Evolutionary conservation across 2,888 invertebrate genomes (phyloP), one percentile per base, ranked within the genome.

Genomic region (Apamea monoglypha): DNA sequence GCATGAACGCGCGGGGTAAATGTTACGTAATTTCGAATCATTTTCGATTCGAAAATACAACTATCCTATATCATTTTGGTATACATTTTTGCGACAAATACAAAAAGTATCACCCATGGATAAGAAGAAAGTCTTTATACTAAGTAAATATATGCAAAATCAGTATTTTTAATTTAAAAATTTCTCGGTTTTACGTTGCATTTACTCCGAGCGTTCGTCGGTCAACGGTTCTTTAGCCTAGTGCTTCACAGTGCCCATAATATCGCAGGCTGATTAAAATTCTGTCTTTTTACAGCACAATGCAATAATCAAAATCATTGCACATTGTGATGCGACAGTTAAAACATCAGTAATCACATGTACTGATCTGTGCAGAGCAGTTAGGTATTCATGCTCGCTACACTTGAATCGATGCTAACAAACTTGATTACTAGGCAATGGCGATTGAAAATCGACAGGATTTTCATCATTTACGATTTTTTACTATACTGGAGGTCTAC

Each of bases 341-440:
- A 83, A 88, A 91, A 88, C 78, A 71, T 68, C 78, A 83, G 81
- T 85, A 85, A 86, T 87, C 76, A 85, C 66, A 79, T 78, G 76
- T 77, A 73, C 73, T 84, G 90, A 87, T 89, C 89, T 85, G 90
- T 89, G 83, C 89, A 85, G 86, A 88, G 91, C 86, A 88, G 91
- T 90, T 91, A 90, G 91, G 90, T 91, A 88, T 92, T 91, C 89
- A 91, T 87, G 90, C 90, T 89, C 82, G 77, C 89, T 88, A 85
- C 88, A 89, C 88, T 83, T 91, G 92, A 93, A 93, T 91, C 88
- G 91, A 89, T 84, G 91, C 89, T 93, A 93, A 93, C 92, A 91
- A 93, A 90, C 91, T 83, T 47, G 12, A 29, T 53, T 90, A 91
- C 91, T 72, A 80, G n/a, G 67, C 40, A 80, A 85, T 87, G 69